These are phyloP conservation scores for Perca fluviatilis DNA, from an alignment of 2,113 vertebrate species.

Conservation along the genomic window DNA sequence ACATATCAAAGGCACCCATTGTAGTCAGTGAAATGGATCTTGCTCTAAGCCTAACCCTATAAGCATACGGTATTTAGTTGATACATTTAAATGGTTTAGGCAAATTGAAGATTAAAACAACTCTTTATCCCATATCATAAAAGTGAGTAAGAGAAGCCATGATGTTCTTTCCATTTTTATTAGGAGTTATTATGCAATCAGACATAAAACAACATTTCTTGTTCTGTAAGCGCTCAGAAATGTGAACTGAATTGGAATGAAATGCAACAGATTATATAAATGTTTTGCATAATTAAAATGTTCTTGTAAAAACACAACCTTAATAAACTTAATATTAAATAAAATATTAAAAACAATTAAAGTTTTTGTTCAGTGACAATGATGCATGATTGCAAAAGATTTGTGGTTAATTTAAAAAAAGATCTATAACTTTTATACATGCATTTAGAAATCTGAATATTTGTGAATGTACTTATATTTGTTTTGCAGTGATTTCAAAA, in stretches of 20 bases:
- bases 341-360: no score
- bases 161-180: background rate
- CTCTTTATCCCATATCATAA: background rate
- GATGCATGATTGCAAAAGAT: background rate
- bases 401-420: background rate
- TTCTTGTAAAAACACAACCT: background rate
- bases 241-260: background rate
- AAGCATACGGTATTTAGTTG: background rate
- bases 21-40: background rate
- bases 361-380: background rate
- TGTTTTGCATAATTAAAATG: background rate
- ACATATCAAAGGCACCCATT: background rate
- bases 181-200: background rate
- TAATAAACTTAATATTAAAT: background rate
- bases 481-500: background rate
- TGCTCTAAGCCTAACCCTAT: background rate
- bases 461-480: background rate
- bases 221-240: background rate
- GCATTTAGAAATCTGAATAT: background rate
- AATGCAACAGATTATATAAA: background rate
- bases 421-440: background rate
- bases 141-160: background rate
- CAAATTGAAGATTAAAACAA: background rate
- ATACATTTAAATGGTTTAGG: background rate
- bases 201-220: background rate